Evolutionary conservation across 2,797 vertebrate genomes (phyloP), one percentile per base, ranked within the genome.

Genomic region (Anolis apletophallus): DNA sequence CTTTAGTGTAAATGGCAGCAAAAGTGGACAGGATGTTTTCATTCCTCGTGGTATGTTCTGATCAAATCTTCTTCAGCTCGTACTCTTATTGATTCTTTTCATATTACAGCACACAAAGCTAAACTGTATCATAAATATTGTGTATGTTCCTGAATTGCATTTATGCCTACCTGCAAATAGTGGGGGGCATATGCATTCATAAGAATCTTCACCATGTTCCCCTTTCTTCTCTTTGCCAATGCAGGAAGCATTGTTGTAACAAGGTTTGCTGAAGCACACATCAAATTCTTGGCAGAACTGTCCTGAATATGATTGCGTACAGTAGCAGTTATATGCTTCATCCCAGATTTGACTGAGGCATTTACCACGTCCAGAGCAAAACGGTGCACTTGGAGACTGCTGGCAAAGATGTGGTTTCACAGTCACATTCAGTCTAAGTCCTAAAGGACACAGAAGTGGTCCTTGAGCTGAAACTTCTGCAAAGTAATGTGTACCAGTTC

Each of bases 341-440:
- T 97, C 96, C 96, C 96, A 95, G 80, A 91, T 12, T 71, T 95
- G 89, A 1, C 95, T 97, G 88, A 96, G 96, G 93, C 98, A 98
- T 94, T 94, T 91, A 13, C 97, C 98, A 54, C 93, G 97, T 3
- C 97, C 97, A 1, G 97, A 98, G 92, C 97, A 99, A 21, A 97
- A 94, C 0, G 91, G 95, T 79, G 96, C 90, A 23, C 93, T 94
- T 78, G 93, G 94, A 86, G 94, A 96, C n/a, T 94, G 93, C 88
- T 95, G 96, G 90, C 97, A 98, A 80, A 95, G 92, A 12, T 97
- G 97, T 2, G 93, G 92, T 92, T 96, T 98, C 81, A 98, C 96
- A 0, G 96, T 97, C 61, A 98, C 90, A 0, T 96, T 97, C 83
- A 98, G 94, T 83, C 96, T 94, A 59, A 98, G 95, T 81, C 98